Evolutionary conservation across 2,888 invertebrate species (phyloP), one percentile per base, ranked within the genome.

Genomic region (Ferdinandea cuprea): DNA sequence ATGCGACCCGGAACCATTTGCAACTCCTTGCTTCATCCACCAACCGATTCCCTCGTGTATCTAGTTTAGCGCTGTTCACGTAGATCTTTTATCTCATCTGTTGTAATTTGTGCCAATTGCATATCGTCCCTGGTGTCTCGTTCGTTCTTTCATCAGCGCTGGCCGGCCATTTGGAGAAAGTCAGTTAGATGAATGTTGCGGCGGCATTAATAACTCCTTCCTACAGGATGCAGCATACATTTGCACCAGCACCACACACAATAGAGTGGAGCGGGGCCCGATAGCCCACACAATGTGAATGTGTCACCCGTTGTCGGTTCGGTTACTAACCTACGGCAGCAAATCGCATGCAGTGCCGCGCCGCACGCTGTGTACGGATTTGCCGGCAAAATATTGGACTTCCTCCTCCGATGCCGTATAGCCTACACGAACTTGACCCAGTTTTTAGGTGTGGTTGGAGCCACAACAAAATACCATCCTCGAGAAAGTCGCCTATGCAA

Each of bases 101-200:
- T 71, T 66, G 71, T 78, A 78, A 66, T 72, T 71, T 78, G 72
- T 72, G 78, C 78, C 65, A 58, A 78, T 72, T 78, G 65, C 63
- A 65, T 72, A 65, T 59, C 35, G 59, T 66, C 30, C 52, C 50
- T 40, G 48, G 56, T 42, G 32, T 58, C 30, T 58, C 37, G 44
- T 44, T 58, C 54, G 9, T 35, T 65, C 65, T 72, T 44, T 65
- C 46, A 44, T 54, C 17, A 13, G 28, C 21, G 50, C 37, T 28
- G 40, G 54, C 61, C 35, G 40, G 54, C 61, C 35, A 58, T 58
- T 78, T 65, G 72, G 78, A 58, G 78, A 78, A 72, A 78, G 78
- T 63, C 65, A 40, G 63, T 32, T 58, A 32, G 56, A 65, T 71
- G 65, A 71, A 71, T 71, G 71, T 44, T 50, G 40, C 48, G 44